A percentile compares a stretch with the other conserved stretches of the same genome.
Conservation (phyloP, 2,797 vertebrate species). For the Hemitrygon akajei region DNA sequence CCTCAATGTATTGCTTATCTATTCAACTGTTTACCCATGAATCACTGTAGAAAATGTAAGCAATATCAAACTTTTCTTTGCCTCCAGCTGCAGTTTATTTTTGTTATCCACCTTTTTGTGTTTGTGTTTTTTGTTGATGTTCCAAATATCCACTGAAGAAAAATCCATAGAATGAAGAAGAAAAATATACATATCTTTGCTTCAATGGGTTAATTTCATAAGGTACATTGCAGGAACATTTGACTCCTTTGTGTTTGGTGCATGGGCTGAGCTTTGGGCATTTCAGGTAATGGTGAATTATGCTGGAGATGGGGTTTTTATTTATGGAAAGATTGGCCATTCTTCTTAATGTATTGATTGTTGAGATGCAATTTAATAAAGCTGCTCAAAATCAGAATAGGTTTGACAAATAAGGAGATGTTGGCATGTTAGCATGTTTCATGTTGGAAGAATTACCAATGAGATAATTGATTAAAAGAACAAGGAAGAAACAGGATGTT, state of each 20-base stretch:
- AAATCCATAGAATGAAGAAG: background rate
- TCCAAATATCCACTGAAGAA: background rate
- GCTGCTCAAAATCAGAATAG: background rate
- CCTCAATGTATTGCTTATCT: background rate
- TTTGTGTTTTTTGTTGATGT: background rate
- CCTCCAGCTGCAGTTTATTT: background rate
- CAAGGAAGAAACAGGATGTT: too few relatives aligned
- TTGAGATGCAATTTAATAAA: background rate
- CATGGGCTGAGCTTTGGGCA: background rate
- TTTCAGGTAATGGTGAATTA: background rate
- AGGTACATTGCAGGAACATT: background rate
- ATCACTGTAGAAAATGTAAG: background rate
- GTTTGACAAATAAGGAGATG: background rate
- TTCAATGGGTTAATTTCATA: background rate
- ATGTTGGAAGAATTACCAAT: background rate
- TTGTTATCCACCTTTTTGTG: too few relatives aligned
- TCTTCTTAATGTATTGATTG: background rate
- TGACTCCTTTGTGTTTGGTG: background rate
- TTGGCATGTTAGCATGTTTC: too few relatives aligned
- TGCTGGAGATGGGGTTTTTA: background rate
- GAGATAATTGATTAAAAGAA: background rate
- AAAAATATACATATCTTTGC: background rate
- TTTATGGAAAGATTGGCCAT: background rate
- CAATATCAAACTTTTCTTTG: background rate
- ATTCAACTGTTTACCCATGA: background rate